Evolutionary conservation across 2,888 invertebrate species (phyloP), one percentile per base, ranked within the genome.

Genomic region (Melanchra persicariae): DNA sequence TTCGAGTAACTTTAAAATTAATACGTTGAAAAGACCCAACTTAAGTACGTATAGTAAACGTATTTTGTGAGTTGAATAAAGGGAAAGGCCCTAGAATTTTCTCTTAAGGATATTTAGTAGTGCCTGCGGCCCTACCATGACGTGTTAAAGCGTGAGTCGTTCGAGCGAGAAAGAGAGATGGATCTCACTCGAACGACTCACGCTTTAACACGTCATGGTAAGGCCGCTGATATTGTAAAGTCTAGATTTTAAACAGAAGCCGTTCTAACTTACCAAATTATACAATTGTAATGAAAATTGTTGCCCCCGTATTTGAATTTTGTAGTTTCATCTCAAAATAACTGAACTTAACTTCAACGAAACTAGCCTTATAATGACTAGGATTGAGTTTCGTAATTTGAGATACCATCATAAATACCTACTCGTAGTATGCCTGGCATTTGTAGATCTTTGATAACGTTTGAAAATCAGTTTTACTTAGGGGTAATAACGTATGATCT

Each of bases 1-100:
- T 52, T 37, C 0, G 1, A 61, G 54, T 24, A 12, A 34, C 43
- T 64, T 71, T 54, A 19, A 64, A 65, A 58, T 54, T 34, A 40
- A 30, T 51, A 63, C 40, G 10, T 51, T 22, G 10, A 30, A 51
- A 63, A 54, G 17, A 19, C 15, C 24, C 51, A 26, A 10, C 1
- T 3, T 17, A 0, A 40, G 19, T 26, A 26, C 34, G n/a, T 66
- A 22, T 60, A 30, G 9, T 7, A 34, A 57, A 54, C 3, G 19
- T 24, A 7, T 55, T 30, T 40, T n/a, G 17, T n/a, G 15, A 37
- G 0, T 24, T 19, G 24, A 45, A 22, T 51, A 30, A 54, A 40
- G 5, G 0, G 15, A 2, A 19, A 37, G n/a, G 0, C 5, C 54
- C 1, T 24, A 34, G 2, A 58, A 40, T n/a, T 2, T 26, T 12